These are phyloP conservation scores for Plutella xylostella DNA, from an alignment of 2,888 invertebrate species.

Conservation along the genomic window DNA sequence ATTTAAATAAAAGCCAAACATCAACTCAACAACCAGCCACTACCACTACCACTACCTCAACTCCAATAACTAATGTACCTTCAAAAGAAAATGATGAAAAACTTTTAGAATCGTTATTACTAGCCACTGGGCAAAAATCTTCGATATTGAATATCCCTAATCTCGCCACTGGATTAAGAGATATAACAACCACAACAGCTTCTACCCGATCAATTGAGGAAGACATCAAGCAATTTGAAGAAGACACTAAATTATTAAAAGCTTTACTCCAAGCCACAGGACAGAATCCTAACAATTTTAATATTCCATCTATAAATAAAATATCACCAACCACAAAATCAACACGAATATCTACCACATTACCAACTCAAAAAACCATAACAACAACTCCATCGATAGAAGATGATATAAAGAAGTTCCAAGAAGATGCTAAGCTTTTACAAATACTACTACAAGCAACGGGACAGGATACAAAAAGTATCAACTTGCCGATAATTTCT, in stretches of 20 bases:
- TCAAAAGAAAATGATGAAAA: constrained; percentile 18
- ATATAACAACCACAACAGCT: constrained; percentile 14
- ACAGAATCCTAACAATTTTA: constrained; percentile 52
- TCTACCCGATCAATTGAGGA: constrained; percentile 52
- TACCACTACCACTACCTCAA: constrained; percentile 21
- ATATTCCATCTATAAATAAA: constrained; percentile 15
- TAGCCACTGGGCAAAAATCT: constrained; percentile 32
- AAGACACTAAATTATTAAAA: constrained; percentile 51
- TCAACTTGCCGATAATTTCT: constrained; percentile 45
- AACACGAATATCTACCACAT: constrained; percentile 18
- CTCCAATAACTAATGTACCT: constrained; percentile 6
- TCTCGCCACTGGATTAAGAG: constrained; percentile 17
- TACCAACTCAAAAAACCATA: constrained; percentile 25
- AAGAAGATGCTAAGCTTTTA: constrained; percentile 56
- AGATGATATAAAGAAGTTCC: constrained; percentile 56
- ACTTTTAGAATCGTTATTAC: constrained; percentile 43
- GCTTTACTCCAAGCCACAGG: constrained; percentile 38
- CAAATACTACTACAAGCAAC: constrained; percentile 56
- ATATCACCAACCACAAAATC: constrained; percentile 15
- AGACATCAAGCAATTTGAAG: constrained; percentile 57
- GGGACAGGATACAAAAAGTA: constrained; percentile 47
- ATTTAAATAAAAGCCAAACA: no score
- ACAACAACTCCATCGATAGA: constrained; percentile 49
- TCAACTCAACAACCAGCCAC: no score
- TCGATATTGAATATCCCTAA: constrained; percentile 26